Percentiles rank a stretch among this genome's conserved stretches.
Evolutionary conservation across 2,797 vertebrate genomes (phyloP).

Genomic region (Bryconaethiops microstoma): DNA sequence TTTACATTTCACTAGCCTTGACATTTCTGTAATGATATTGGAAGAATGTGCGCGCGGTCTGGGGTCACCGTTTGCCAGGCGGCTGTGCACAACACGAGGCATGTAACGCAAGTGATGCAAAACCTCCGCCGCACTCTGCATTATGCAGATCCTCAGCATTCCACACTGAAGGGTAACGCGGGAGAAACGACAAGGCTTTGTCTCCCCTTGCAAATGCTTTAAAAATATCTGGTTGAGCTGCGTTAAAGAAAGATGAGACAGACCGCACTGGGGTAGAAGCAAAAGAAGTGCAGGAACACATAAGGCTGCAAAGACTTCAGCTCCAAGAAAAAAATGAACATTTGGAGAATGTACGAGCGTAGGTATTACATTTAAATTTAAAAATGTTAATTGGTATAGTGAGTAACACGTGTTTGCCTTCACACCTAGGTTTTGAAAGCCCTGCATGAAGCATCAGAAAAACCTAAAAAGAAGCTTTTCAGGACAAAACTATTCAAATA

Average conservation of each 20-base stretch:
- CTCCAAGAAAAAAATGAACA: too few species aligned
- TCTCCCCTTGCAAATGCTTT: not conserved
- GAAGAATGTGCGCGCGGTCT: slow-evolving; percentile 19
- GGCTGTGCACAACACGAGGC: slow-evolving; percentile 5
- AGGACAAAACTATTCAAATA: too few species aligned
- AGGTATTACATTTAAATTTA: too few species aligned
- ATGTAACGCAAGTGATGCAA: slow-evolving; percentile 62
- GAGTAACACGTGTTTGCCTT: too few species aligned
- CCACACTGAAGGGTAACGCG: slow-evolving; percentile 59
- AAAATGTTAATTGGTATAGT: too few species aligned
- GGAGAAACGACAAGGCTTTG: slow-evolving; percentile 45
- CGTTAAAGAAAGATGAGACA: not conserved
- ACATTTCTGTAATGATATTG: slow-evolving; percentile 46
- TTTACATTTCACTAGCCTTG: slow-evolving; percentile 47
- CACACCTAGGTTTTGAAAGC: too few species aligned
- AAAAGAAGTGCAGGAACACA: not conserved
- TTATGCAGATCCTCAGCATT: slow-evolving; percentile 58
- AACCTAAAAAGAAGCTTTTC: too few species aligned
- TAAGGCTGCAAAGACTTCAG: not conserved
- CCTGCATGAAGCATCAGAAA: too few species aligned
- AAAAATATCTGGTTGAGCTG: not conserved
- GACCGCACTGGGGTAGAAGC: not conserved
- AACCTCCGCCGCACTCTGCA: slow-evolving; percentile 59
- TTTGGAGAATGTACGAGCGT: too few species aligned
- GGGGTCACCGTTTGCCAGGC: slow-evolving; percentile 26